phyloP scores from a whole-genome alignment of 1,140 invertebrate species.

The Hylaeus anthracinus region DNA sequence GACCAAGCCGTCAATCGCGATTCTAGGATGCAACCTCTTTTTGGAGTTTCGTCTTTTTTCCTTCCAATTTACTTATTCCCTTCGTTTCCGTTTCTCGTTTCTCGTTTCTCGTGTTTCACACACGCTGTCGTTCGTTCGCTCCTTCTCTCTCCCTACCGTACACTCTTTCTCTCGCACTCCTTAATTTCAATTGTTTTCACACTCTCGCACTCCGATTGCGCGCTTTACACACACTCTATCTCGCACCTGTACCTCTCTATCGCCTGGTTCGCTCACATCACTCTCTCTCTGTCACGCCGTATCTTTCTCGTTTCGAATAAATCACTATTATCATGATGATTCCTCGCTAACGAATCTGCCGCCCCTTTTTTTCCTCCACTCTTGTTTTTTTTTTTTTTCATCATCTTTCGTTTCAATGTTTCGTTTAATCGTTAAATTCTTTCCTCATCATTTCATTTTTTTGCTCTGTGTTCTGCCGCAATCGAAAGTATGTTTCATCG shows the following conservation, averaged over 20 bases:
- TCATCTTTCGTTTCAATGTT: slow-evolving; percentile 6
- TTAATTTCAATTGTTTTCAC: slow-evolving; percentile 31
- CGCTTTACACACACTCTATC: neutral
- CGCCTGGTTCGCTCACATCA: slow-evolving; percentile 54
- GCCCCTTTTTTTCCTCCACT: slow-evolving; percentile 46
- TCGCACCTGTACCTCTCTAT: slow-evolving; percentile 45
- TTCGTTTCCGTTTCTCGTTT: slow-evolving; percentile 46
- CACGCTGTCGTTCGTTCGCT: neutral
- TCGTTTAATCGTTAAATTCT: neutral
- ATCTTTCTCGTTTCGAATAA: slow-evolving; percentile 58
- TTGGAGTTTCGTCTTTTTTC: slow-evolving; percentile 35
- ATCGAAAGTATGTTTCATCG: slow-evolving; percentile 52
- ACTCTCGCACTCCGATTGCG: slow-evolving; percentile 27
- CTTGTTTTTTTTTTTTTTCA: neutral
- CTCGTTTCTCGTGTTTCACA: slow-evolving; percentile 15
- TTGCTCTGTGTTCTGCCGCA: slow-evolving; percentile 14
- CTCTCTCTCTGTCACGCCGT: slow-evolving; percentile 50
- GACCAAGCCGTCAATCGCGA: slow-evolving; percentile 64
- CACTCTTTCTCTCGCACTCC: slow-evolving; percentile 30
- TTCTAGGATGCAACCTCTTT: slow-evolving; percentile 31
- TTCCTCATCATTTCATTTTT: neutral
- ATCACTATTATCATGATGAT: slow-evolving; percentile 62
- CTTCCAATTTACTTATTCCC: slow-evolving; percentile 49
- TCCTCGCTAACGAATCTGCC: slow-evolving; percentile 62
- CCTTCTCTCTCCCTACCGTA: slow-evolving; percentile 26